A percentile compares a stretch with the other conserved stretches of the same genome.
phyloP scores from a whole-genome alignment of 2,797 vertebrate genomes.

The Potorous gilbertii region DNA sequence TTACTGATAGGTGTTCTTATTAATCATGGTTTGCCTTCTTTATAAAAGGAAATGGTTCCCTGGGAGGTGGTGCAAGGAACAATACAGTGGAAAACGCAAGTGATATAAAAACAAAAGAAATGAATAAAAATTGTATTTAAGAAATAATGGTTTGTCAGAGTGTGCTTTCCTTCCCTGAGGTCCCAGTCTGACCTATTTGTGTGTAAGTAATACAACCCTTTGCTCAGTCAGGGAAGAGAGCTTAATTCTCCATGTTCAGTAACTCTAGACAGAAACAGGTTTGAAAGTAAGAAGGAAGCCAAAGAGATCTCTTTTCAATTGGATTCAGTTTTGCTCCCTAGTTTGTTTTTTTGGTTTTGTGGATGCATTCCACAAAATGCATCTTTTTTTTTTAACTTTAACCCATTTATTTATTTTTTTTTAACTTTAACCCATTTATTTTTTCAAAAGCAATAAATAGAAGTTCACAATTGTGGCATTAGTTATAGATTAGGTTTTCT shows the following conservation, averaged over 20 bases:
- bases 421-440: too few species aligned
- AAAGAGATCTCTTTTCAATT: constrained; percentile 24
- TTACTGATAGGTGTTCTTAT: background rate
- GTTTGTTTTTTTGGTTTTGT: background rate
- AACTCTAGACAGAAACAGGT: constrained; percentile 18
- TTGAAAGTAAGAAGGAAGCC: background rate
- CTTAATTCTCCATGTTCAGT: background rate
- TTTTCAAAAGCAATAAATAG: too few species aligned
- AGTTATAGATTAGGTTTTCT: too few species aligned
- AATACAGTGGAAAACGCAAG: background rate
- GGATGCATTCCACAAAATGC: background rate
- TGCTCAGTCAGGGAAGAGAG: background rate
- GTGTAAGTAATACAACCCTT: background rate
- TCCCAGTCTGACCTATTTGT: constrained; percentile 10
- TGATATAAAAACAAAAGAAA: background rate
- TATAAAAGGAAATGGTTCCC: background rate
- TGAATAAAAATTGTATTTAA: background rate
- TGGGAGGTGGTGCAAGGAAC: background rate
- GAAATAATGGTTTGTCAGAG: background rate
- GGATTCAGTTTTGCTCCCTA: background rate
- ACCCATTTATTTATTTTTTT: too few species aligned
- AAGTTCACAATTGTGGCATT: too few species aligned
- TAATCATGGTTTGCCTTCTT: background rate
- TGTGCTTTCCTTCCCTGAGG: background rate
- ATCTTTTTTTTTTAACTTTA: background rate